These are phyloP conservation scores for Alcis repandata DNA, from an alignment of 2,888 invertebrate species.

Conservation along the genomic window DNA sequence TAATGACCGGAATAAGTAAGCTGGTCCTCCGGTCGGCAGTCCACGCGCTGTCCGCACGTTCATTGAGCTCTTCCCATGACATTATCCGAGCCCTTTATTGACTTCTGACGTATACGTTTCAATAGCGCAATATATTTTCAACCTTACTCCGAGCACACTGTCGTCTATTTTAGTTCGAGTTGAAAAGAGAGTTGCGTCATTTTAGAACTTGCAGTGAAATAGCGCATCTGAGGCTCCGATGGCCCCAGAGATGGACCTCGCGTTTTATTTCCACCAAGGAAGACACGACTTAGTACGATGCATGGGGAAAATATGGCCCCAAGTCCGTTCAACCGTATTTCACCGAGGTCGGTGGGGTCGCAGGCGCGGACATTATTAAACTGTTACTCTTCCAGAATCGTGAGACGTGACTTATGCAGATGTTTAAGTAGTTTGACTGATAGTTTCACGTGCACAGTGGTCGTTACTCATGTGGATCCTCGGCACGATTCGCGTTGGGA, in stretches of 20 bases:
- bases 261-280: constrained; percentile 86
- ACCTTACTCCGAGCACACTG: neutral
- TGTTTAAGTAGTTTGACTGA: constrained; percentile 85
- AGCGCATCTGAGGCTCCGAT: constrained; percentile 84
- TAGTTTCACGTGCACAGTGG: constrained; percentile 81
- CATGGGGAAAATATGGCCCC: constrained; percentile 84
- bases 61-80: constrained; percentile 87
- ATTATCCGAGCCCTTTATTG: constrained; percentile 71
- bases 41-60: constrained; percentile 84
- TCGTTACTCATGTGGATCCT: constrained; percentile 82
- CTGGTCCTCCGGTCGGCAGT: constrained; percentile 77
- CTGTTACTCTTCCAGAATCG: constrained; percentile 81
- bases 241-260: constrained; percentile 85
- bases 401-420: constrained; percentile 86
- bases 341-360: constrained; percentile 80
- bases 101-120: constrained; percentile 55
- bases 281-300: constrained; percentile 85
- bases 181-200: constrained; percentile 50
- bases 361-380: constrained; percentile 84
- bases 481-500: constrained; percentile 74
- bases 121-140: constrained; percentile 31
- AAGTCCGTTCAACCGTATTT: constrained; percentile 84
- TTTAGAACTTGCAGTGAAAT: constrained; percentile 61
- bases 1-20: constrained; percentile 63
- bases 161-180: constrained; percentile 35